Evolutionary conservation across 2,888 invertebrate species (phyloP).

Genomic region (Phania funesta): DNA sequence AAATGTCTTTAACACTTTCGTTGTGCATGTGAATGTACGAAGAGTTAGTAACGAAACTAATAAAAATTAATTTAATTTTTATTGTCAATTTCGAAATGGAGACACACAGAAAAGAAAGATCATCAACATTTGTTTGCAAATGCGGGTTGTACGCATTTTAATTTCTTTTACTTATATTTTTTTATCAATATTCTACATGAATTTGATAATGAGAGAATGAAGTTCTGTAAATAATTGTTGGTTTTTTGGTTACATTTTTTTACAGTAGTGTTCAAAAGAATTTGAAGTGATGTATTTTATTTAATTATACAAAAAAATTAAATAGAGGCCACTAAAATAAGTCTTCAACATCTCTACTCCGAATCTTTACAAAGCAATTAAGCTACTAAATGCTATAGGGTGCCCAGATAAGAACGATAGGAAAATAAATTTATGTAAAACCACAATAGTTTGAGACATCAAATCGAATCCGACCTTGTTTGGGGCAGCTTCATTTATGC

Average conservation of each 20-base stretch:
- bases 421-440: too few relatives aligned
- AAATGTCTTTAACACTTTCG: slow-evolving; percentile 6
- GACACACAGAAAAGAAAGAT: background rate
- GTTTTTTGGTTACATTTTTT: background rate
- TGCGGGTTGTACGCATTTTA: slow-evolving; percentile 65
- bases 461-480: too few relatives aligned
- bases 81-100: slow-evolving; percentile 32
- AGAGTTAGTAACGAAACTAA: slow-evolving; percentile 45
- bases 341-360: too few relatives aligned
- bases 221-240: slow-evolving; percentile 12
- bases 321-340: too few relatives aligned
- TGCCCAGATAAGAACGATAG: too few relatives aligned
- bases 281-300: background rate
- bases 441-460: too few relatives aligned
- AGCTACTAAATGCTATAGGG: too few relatives aligned
- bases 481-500: too few relatives aligned
- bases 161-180: slow-evolving; percentile 41
- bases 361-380: too few relatives aligned
- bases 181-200: slow-evolving; percentile 24
- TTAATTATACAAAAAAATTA: too few relatives aligned
- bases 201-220: background rate
- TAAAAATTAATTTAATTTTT: slow-evolving; percentile 60
- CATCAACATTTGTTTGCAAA: slow-evolving; percentile 46
- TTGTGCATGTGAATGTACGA: background rate
- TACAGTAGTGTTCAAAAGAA: background rate